Evolutionary conservation across 2,797 vertebrate species (phyloP).

Genomic region (Lophotriccus pileatus): DNA sequence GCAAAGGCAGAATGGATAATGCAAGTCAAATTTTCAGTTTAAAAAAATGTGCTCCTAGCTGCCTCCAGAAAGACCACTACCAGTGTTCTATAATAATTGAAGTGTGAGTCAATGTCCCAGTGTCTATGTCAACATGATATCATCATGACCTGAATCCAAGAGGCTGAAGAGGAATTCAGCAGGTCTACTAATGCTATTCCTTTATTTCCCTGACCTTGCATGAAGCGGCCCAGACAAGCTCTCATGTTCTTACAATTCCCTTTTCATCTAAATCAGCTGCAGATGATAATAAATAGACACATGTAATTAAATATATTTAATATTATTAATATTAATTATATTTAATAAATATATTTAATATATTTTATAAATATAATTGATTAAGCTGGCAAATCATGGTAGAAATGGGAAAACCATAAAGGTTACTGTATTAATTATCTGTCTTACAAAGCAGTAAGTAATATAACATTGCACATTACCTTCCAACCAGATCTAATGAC

Average conservation of each 20-base stretch:
- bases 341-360: too few species aligned
- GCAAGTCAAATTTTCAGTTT: neutral
- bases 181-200: neutral
- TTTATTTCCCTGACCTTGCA: neutral
- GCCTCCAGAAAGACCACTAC: neutral
- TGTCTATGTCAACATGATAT: neutral
- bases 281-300: neutral
- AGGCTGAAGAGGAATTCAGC: neutral
- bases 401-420: neutral
- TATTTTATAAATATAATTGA: neutral
- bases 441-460: neutral
- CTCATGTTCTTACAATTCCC: neutral
- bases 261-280: neutral
- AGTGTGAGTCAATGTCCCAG: neutral
- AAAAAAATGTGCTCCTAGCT: neutral
- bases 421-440: neutral
- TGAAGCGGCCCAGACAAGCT: neutral
- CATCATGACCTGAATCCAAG: neutral
- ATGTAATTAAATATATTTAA: neutral
- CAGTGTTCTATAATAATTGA: neutral
- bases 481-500: neutral
- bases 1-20: neutral
- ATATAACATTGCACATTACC: neutral
- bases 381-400: neutral
- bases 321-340: neutral